phyloP scores from a whole-genome alignment of 1,140 invertebrate genomes.

The Megathymus violae region DNA sequence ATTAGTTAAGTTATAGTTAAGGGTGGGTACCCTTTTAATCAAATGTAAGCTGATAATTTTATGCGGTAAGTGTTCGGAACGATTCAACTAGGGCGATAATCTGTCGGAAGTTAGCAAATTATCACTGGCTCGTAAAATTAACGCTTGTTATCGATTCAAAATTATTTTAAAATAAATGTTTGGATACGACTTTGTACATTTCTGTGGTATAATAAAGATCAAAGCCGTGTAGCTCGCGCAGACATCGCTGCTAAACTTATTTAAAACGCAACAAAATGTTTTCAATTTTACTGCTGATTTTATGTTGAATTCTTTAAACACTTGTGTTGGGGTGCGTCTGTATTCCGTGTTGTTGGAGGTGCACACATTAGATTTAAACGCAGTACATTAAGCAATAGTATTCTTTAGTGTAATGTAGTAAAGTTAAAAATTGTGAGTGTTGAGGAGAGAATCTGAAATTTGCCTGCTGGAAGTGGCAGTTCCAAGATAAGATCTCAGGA shows the following conservation, averaged over 20 bases:
- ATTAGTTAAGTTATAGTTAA: conserved; percentile 44
- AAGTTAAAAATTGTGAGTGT: conserved; percentile 52
- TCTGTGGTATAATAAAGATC: conserved; percentile 60
- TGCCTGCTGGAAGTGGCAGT: conserved; percentile 82
- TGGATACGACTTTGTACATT: conserved; percentile 64
- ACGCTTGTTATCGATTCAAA: conserved; percentile 81
- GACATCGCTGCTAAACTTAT: conserved; percentile 72
- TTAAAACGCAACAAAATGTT: conserved; percentile 83
- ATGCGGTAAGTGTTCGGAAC: conserved; percentile 75
- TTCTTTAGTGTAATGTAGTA: conserved; percentile 51
- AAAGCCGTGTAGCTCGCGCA: conserved; percentile 56
- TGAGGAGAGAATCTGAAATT: conserved; percentile 73
- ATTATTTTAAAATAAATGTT: conserved; percentile 68
- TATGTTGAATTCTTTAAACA: conserved; percentile 83
- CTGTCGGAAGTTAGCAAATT: conserved; percentile 83
- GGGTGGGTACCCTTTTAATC: conserved; percentile 52
- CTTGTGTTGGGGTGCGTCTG: conserved; percentile 68
- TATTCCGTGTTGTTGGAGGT: conserved; percentile 55
- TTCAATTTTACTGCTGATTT: conserved; percentile 83
- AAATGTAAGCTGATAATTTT: conserved; percentile 53
- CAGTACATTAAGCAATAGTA: conserved; percentile 43
- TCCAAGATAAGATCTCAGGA: conserved; percentile 82
- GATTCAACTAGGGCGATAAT: conserved; percentile 78
- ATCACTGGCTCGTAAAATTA: conserved; percentile 83
- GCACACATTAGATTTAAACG: conserved; percentile 57